Evolutionary conservation across 92 coral and sea anemone species (phyloP).

Genomic region (Pocillopora meandrina): DNA sequence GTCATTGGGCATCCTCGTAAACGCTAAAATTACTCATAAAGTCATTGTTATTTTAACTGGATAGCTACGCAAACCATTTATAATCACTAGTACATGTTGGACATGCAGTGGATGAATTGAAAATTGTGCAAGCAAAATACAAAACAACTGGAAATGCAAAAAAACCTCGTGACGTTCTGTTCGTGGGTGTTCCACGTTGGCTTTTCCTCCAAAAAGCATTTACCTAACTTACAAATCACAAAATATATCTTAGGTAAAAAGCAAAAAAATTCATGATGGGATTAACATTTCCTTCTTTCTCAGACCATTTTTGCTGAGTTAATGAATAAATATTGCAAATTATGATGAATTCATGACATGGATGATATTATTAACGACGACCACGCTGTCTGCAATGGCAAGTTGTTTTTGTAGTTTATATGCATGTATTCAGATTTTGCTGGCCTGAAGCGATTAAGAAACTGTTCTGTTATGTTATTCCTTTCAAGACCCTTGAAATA

Average conservation of each 20-base stretch:
- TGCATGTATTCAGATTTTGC: neutral
- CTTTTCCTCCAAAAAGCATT: neutral
- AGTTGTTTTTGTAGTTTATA: no score
- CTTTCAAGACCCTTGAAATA: neutral
- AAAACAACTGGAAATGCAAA: neutral
- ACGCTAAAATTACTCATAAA: slow-evolving; percentile 1
- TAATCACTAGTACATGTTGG: neutral
- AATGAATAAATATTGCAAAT: neutral
- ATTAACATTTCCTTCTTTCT: neutral
- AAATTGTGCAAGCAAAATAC: neutral
- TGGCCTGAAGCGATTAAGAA: neutral
- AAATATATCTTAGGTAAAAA: neutral
- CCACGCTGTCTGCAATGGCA: no score
- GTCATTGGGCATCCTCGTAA: neutral
- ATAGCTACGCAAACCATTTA: slow-evolving; percentile 5
- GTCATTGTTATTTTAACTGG: slow-evolving; percentile 4
- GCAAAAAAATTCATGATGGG: neutral
- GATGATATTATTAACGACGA: no score
- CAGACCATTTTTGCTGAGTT: neutral
- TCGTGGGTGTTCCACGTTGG: slow-evolving; percentile 17
- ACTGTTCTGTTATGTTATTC: neutral
- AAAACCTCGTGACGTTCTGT: neutral
- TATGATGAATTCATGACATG: no score
- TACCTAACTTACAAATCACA: neutral
- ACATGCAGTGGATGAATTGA: neutral